phyloP scores from a whole-genome alignment of 53 echinoderm and acorn worm genomes.

The Zoroaster sp. region DNA sequence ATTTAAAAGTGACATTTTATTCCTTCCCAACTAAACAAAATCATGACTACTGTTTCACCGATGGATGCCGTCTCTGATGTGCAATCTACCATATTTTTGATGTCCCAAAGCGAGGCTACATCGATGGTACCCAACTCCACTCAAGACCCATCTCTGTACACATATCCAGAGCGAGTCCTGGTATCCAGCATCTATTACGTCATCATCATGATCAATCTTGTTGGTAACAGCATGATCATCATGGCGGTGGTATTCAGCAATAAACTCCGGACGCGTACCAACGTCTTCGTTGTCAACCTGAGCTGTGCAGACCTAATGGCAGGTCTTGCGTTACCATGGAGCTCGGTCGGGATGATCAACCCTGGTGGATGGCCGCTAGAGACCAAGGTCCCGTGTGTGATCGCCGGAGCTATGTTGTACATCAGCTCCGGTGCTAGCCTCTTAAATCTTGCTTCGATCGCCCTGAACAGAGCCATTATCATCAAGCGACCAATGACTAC shows the following conservation, averaged over 20 bases:
- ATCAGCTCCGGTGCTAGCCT: constrained; percentile 35
- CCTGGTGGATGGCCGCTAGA: constrained; percentile 52
- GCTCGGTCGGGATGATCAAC: constrained; percentile 15
- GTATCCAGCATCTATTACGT: no score
- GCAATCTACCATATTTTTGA: no score
- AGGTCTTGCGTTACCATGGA: constrained; percentile 25
- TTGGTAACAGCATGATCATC: constrained; percentile 59
- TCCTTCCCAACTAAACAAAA: no score
- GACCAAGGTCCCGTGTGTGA: constrained; percentile 2
- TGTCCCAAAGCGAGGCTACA: no score
- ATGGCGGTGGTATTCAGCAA: constrained; percentile 33
- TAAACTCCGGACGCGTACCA: constrained; percentile 60
- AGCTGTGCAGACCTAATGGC: constrained; percentile 55
- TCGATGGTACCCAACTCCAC: no score
- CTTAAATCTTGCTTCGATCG: constrained; percentile 45
- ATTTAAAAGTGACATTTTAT: no score
- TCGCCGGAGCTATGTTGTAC: constrained; percentile 21
- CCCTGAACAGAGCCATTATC: constrained; percentile 32
- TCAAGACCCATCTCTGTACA: no score
- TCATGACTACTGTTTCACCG: no score
- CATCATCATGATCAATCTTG: no score
- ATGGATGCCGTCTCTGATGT: no score
- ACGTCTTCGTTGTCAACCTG: constrained; percentile 66
- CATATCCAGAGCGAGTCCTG: no score
- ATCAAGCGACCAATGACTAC: constrained; percentile 20